These are phyloP conservation scores for Drosophila sulfurigaster DNA, from an alignment of 1,140 invertebrate species.

Conservation along the genomic window DNA sequence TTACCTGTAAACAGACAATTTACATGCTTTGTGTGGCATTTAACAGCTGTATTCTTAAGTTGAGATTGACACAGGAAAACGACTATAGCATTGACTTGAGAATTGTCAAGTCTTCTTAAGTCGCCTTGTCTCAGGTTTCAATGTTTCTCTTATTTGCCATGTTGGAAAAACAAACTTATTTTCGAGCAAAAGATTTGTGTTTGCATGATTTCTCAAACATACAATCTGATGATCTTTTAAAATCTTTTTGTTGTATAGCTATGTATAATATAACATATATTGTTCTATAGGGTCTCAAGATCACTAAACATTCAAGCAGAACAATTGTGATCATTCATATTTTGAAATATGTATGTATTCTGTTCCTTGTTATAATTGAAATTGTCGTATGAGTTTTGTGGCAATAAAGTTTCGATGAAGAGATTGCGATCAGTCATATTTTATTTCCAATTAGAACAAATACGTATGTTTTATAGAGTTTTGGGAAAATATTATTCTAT, in stretches of 20 bases:
- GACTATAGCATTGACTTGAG: neutral
- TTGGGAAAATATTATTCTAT: too few species aligned
- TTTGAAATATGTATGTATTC: neutral
- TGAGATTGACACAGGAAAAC: neutral
- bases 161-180: neutral
- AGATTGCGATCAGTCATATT: neutral
- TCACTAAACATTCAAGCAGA: neutral
- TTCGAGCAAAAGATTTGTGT: neutral
- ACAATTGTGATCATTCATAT: neutral
- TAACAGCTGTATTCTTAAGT: slow-evolving; percentile 12
- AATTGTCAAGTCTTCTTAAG: neutral
- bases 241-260: too few species aligned
- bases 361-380: too few species aligned
- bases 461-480: too few species aligned
- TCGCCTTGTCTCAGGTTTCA: neutral
- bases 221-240: neutral
- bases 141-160: neutral
- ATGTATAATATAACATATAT: too few species aligned
- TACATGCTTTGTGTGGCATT: slow-evolving; percentile 18
- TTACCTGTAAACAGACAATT: slow-evolving; percentile 21
- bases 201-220: too few species aligned
- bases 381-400: neutral
- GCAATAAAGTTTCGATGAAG: neutral
- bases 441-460: too few species aligned
- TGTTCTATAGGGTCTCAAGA: neutral